Evolutionary conservation across 1,140 invertebrate species (phyloP).

Genomic region (Rhagoletis zephyria): DNA sequence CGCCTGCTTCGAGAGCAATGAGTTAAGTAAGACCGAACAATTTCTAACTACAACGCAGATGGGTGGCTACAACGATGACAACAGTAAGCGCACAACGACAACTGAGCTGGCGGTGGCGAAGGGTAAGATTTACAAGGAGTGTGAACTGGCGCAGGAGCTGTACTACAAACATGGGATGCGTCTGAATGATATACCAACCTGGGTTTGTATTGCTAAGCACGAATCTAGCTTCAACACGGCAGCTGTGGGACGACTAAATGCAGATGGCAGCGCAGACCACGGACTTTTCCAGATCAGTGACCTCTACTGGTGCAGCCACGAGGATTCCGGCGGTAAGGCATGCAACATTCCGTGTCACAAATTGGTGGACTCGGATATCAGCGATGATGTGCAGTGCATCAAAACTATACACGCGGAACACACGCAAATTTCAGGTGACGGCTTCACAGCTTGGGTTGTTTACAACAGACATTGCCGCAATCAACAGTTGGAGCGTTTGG

Average conservation of each 20-base stretch:
- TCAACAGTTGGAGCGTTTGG: conserved; percentile 33
- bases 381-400: conserved; percentile 80
- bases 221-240: conserved; percentile 80
- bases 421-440: conserved; percentile 78
- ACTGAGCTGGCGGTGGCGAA: conserved; percentile 13
- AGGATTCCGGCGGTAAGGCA: conserved; percentile 76
- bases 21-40: conserved; percentile 17
- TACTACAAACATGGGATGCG: conserved; percentile 74
- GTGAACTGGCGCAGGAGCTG: conserved; percentile 79
- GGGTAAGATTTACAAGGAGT: conserved; percentile 77
- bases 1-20: conserved; percentile 48
- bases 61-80: not conserved
- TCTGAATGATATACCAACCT: conserved; percentile 76
- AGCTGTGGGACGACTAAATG: conserved; percentile 76
- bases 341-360: conserved; percentile 77
- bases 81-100: not conserved
- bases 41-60: not conserved
- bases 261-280: conserved; percentile 78
- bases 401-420: conserved; percentile 78
- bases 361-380: conserved; percentile 80
- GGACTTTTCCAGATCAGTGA: conserved; percentile 82
- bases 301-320: conserved; percentile 79
- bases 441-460: conserved; percentile 82
- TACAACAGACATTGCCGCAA: conserved; percentile 69
- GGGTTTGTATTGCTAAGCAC: conserved; percentile 82